phyloP scores from a whole-genome alignment of 2,888 invertebrate genomes.

The Hirtodrosophila alboralis region DNA sequence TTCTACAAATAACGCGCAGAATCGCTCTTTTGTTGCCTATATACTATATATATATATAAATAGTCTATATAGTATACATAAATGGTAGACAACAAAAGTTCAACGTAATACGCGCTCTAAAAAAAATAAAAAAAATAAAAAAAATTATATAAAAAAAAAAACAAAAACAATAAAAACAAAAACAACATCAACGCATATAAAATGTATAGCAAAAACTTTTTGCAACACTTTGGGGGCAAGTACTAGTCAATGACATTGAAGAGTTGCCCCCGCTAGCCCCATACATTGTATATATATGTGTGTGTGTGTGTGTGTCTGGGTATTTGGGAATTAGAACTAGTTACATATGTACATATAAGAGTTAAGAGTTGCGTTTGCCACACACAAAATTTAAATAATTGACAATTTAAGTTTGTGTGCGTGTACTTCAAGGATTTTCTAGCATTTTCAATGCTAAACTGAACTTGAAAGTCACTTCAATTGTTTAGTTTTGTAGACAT shows the following conservation, averaged over 20 bases:
- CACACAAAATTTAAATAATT: constrained; percentile 59
- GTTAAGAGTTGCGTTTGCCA: constrained; percentile 39
- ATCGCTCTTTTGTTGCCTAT: constrained; percentile 62
- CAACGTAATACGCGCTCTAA: constrained; percentile 45
- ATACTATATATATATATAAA: constrained; percentile 26
- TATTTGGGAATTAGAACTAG: constrained; percentile 40
- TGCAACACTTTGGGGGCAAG: constrained; percentile 72
- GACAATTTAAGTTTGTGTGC: constrained; percentile 53
- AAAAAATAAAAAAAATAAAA: constrained; percentile 29
- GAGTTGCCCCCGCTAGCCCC: constrained; percentile 31
- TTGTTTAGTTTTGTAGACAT: background rate
- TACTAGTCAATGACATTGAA: constrained; percentile 73
- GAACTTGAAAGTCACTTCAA: constrained; percentile 34
- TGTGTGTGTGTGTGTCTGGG: background rate
- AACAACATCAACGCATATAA: constrained; percentile 30
- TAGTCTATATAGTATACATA: constrained; percentile 49
- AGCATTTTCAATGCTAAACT: constrained; percentile 32
- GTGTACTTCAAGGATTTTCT: constrained; percentile 26
- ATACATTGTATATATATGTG: background rate
- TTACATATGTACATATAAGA: constrained; percentile 23
- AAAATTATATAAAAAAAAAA: constrained; percentile 9
- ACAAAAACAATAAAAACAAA: constrained; percentile 18
- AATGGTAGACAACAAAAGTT: constrained; percentile 62
- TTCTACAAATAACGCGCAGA: constrained; percentile 60
- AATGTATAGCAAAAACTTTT: constrained; percentile 57